Conservation (phyloP, 64 coral and sea anemone genomes). For the Stichodactyla helianthus region DNA sequence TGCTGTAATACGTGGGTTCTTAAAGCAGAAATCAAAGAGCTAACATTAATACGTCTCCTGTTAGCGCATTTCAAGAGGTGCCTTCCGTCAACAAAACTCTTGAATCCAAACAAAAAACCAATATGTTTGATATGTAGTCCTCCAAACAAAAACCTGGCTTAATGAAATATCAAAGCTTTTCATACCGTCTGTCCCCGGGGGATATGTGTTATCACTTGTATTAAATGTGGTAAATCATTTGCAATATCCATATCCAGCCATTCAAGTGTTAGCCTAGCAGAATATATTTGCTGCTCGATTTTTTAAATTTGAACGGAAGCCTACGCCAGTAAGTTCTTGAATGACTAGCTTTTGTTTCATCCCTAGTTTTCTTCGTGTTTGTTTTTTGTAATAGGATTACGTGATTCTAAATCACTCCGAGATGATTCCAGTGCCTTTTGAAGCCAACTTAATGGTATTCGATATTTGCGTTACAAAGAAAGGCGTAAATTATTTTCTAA, state of each 20-base stretch:
- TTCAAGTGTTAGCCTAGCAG: neutral
- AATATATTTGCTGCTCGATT: neutral
- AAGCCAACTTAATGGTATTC: neutral
- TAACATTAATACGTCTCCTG: neutral
- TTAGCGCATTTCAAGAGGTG: neutral
- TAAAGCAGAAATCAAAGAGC: neutral
- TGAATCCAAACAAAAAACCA: neutral
- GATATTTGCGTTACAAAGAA: neutral
- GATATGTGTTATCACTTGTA: neutral
- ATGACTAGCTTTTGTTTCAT: neutral
- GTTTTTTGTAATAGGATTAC: neutral
- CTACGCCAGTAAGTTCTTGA: neutral
- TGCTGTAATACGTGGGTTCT: neutral
- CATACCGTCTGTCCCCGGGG: neutral
- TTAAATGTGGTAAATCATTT: neutral
- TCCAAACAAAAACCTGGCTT: neutral
- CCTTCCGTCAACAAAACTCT: constrained; percentile 11
- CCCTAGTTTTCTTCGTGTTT: neutral
- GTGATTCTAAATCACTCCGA: neutral
- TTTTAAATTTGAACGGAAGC: neutral
- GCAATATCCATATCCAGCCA: neutral
- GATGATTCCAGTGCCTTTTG: neutral
- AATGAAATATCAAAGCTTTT: neutral
- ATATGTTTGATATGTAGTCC: neutral
- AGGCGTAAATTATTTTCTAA: neutral